Percentiles rank a stretch among this genome's conserved stretches.
Conservation (phyloP, 1,140 invertebrate species). For the Ruditapes philippinarum region DNA sequence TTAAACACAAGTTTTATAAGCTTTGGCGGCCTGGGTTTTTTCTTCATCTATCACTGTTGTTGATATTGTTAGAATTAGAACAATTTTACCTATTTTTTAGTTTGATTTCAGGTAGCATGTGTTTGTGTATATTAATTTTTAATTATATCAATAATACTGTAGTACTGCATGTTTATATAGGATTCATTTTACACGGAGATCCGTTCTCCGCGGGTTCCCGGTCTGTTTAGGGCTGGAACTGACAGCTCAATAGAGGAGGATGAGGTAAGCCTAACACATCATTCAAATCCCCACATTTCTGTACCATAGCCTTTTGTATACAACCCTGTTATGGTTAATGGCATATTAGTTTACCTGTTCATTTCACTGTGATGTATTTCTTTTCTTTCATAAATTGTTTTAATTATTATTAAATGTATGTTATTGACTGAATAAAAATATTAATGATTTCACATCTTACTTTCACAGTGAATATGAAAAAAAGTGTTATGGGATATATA, state of each 20-base stretch:
- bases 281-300: not conserved
- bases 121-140: not conserved
- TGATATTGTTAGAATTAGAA: not conserved
- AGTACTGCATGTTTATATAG: constrained; percentile 63
- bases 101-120: not conserved
- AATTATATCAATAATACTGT: not conserved
- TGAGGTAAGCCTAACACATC: constrained; percentile 37
- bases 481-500: too few relatives aligned
- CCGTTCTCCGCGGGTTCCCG: constrained; percentile 2
- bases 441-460: too few relatives aligned
- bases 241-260: constrained; percentile 46
- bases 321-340: not conserved
- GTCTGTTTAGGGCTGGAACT: constrained; percentile 1
- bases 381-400: too few relatives aligned
- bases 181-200: constrained; percentile 40
- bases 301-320: not conserved
- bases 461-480: not conserved
- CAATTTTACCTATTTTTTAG: not conserved
- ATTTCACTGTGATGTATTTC: too few relatives aligned
- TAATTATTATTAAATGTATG: too few relatives aligned
- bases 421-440: too few relatives aligned
- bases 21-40: not conserved
- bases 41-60: constrained; percentile 7
- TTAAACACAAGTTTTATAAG: too few relatives aligned
- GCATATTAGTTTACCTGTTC: not conserved